Evolutionary conservation across 1,140 invertebrate genomes (phyloP), one percentile per base, ranked within the genome.

Genomic region (Drosophila insularis): DNA sequence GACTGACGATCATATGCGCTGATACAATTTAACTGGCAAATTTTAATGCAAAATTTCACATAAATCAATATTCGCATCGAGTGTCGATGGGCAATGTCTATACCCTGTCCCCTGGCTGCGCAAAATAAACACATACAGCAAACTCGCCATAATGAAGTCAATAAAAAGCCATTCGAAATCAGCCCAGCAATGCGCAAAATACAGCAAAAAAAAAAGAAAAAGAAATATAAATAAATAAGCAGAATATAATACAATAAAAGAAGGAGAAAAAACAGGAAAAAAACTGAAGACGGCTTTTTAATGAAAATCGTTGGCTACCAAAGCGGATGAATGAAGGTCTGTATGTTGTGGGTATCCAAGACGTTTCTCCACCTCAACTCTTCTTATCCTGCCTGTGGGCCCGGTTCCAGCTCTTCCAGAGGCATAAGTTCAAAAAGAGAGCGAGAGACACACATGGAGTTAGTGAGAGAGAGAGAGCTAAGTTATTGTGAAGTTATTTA

Each of bases 281-380:
- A 37, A 61, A 50, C 39, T 62, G 40, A 63, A 63, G 84, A 87
- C 84, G 84, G 84, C 84, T 87, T 87, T 87, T 87, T 87, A 87
- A 87, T 87, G 84, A 87, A 87, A 87, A 87, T 89, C 84, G 78
- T 66, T 84, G 80, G 77, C 84, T 87, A 87, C 84, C 84, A 89
- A 84, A 76, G 55, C 80, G 84, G 89, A 87, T 87, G 89, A 87
- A 87, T 87, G 85, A 89, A 80, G 84, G 76, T 84, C 80, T 84
- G 68, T 71, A 35, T 11, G 32, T 5, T 27, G 70, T 64, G 65
- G 64, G 68, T 78, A 73, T 86, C 75, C 70, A 74, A 71, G 66
- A 58, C 61, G 61, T 61, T 23, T 63, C 59, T 63, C 53, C 19
- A 11, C 23, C 19, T 31, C 6, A 11, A 19, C 59, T 35, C 4